Percentiles rank a stretch among this genome's conserved stretches.
These are phyloP conservation scores for Oryzias javanicus DNA, from an alignment of 2,113 vertebrate species.

Conservation along the genomic window DNA sequence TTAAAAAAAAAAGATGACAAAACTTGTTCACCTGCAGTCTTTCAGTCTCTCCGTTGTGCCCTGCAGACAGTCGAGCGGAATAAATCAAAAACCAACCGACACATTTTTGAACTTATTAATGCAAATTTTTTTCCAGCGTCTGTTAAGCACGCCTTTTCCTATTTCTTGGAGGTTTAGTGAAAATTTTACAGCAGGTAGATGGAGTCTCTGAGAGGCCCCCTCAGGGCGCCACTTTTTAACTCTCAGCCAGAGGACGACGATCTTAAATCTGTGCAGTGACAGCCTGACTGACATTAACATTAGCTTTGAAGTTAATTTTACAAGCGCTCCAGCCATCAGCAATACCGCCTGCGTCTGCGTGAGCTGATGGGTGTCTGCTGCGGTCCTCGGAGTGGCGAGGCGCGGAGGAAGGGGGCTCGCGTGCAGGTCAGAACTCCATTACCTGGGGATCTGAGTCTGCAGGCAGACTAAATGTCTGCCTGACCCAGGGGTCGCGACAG, in stretches of 20 bases:
- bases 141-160: neutral
- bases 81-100: slow-evolving; percentile 6
- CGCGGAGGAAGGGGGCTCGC: slow-evolving; percentile 15
- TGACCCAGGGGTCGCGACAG: slow-evolving; percentile 51
- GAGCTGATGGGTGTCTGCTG: neutral
- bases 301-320: slow-evolving; percentile 57
- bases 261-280: slow-evolving; percentile 21
- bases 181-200: slow-evolving; percentile 13
- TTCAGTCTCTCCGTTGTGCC: neutral
- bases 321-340: slow-evolving; percentile 29
- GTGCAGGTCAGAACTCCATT: slow-evolving; percentile 44
- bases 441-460: slow-evolving; percentile 39
- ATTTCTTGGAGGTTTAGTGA: slow-evolving; percentile 4
- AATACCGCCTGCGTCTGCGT: slow-evolving; percentile 23
- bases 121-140: too few species aligned
- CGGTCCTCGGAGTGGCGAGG: slow-evolving; percentile 1
- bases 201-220: slow-evolving; percentile 10
- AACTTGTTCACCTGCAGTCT: slow-evolving; percentile 14
- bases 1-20: slow-evolving; percentile 5
- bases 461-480: slow-evolving; percentile 44
- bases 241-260: slow-evolving; percentile 16
- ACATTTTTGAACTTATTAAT: too few species aligned
- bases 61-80: slow-evolving; percentile 3
- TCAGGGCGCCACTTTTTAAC: slow-evolving; percentile 13
- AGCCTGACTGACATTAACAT: slow-evolving; percentile 10